Percentiles rank a stretch among this genome's conserved stretches.
These are phyloP conservation scores for Cheilosia scutellata DNA, from an alignment of 2,888 invertebrate species.

Conservation along the genomic window DNA sequence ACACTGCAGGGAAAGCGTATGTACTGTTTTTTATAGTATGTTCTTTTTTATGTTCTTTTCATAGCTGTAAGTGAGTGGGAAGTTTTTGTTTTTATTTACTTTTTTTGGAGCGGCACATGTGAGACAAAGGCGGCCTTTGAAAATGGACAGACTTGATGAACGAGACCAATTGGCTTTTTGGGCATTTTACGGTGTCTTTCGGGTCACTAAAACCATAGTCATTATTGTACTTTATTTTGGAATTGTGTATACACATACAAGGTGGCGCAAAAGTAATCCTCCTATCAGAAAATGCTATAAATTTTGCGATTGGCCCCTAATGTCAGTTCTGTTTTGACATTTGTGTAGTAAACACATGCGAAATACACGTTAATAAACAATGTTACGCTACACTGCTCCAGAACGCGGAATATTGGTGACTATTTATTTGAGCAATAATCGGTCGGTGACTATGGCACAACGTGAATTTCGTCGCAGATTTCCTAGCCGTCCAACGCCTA, in stretches of 20 bases:
- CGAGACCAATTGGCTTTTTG: conserved; percentile 5
- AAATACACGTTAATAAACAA: too few relatives aligned
- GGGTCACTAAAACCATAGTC: conserved; percentile 14
- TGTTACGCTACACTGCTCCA: too few relatives aligned
- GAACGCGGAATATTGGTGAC: too few relatives aligned
- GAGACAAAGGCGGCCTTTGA: conserved; percentile 11
- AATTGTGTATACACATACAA: conserved; percentile 1
- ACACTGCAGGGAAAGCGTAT: background rate
- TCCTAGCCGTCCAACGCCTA: too few relatives aligned
- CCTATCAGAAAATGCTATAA: too few relatives aligned
- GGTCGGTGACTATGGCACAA: too few relatives aligned
- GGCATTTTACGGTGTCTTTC: conserved; percentile 17
- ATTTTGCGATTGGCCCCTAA: too few relatives aligned
- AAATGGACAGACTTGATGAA: background rate
- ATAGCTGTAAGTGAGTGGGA: conserved; percentile 28
- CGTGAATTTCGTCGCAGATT: too few relatives aligned
- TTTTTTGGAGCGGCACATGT: conserved; percentile 16
- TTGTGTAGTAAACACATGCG: too few relatives aligned
- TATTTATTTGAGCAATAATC: too few relatives aligned
- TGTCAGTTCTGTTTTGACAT: too few relatives aligned
- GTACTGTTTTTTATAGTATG: background rate
- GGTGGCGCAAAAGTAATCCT: too few relatives aligned
- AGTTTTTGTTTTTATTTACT: conserved; percentile 2
- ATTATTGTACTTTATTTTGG: conserved; percentile 24
- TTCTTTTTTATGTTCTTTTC: background rate